These are phyloP conservation scores for Esox niger DNA, from an alignment of 2,113 vertebrate species.

Conservation along the genomic window DNA sequence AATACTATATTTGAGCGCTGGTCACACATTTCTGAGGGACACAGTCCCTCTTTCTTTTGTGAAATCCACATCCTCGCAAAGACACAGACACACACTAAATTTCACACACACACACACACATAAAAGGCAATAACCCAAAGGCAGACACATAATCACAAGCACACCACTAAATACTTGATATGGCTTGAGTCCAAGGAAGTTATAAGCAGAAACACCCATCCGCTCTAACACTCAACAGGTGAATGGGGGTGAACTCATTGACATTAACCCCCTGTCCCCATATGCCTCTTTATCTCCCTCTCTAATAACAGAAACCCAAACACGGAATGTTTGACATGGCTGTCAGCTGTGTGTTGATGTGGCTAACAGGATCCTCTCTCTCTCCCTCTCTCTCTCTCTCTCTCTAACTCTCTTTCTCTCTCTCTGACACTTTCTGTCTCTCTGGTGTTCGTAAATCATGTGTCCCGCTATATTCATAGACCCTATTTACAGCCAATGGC, in stretches of 20 bases:
- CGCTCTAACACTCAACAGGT: neutral
- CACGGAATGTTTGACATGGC: constrained; percentile 61
- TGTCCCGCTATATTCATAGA: neutral
- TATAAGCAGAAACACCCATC: constrained; percentile 9
- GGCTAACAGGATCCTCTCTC: constrained; percentile 25
- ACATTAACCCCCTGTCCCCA: constrained; percentile 1
- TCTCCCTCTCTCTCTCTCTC: constrained; percentile 17
- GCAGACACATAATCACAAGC: too few species aligned
- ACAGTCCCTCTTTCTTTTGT: constrained; percentile 14
- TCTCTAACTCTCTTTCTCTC: too few species aligned
- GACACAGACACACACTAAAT: constrained; percentile 14
- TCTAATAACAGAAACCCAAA: constrained; percentile 2
- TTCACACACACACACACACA: constrained; percentile 9
- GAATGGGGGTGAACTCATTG: constrained; percentile 25
- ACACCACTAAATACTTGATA: too few species aligned
- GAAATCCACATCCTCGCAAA: constrained; percentile 10
- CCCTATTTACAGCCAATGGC: neutral
- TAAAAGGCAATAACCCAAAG: too few species aligned
- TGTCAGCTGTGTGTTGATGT: constrained; percentile 29
- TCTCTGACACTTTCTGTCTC: too few species aligned
- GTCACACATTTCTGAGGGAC: constrained; percentile 43
- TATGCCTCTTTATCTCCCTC: constrained; percentile 19
- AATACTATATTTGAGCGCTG: constrained; percentile 45
- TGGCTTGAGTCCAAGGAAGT: too few species aligned
- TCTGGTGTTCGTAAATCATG: neutral